Conservation (phyloP, 2,888 invertebrate species). For the Ophioninae sp. region DNA sequence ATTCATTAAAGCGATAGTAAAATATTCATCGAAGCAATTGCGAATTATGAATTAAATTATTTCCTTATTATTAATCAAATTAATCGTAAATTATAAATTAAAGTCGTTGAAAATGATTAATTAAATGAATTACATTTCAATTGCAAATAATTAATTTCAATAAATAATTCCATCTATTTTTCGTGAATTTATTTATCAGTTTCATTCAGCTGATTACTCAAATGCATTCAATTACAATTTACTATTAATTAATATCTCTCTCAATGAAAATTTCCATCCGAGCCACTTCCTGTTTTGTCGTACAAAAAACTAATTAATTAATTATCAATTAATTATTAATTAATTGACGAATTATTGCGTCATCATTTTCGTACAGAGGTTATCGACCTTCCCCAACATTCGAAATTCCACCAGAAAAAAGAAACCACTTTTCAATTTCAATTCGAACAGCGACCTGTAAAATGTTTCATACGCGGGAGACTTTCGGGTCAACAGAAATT, state of each 20-base stretch:
- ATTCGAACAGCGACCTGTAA: background rate
- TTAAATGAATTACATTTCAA: too few species aligned
- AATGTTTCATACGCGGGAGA: background rate
- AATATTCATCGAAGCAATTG: too few species aligned
- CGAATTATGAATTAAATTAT: too few species aligned
- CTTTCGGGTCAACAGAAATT: background rate
- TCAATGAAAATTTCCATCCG: background rate
- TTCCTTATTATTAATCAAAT: too few species aligned
- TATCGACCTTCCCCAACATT: slow-evolving; percentile 7
- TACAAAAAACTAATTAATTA: background rate
- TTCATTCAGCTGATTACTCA: background rate
- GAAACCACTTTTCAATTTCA: background rate
- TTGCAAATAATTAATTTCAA: background rate
- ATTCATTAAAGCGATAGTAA: too few species aligned
- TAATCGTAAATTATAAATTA: too few species aligned
- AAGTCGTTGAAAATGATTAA: too few species aligned
- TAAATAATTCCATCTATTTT: background rate
- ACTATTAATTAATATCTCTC: background rate
- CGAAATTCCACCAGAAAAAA: background rate
- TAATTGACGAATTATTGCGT: too few species aligned
- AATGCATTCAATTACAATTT: background rate
- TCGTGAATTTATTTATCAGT: background rate
- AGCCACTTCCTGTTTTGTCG: background rate
- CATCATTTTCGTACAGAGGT: too few species aligned
- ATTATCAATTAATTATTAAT: background rate